These are phyloP conservation scores for Eupithecia dodoneata DNA, from an alignment of 2,888 invertebrate species.

Conservation along the genomic window DNA sequence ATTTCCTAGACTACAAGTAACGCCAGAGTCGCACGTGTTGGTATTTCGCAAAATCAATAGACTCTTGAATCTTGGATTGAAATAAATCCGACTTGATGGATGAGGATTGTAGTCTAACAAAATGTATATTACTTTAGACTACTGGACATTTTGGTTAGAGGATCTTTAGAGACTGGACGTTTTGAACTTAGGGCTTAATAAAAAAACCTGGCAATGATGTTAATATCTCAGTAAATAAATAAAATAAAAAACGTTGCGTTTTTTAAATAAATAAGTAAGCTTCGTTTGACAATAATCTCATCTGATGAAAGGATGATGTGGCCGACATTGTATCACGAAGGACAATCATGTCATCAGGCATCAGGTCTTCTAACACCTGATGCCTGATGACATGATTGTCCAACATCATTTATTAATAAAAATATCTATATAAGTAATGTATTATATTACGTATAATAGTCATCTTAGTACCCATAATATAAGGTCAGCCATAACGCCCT, in stretches of 20 bases:
- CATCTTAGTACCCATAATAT: too few species aligned
- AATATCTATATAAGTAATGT: too few species aligned
- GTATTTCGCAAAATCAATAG: slow-evolving; percentile 41
- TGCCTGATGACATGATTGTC: too few species aligned
- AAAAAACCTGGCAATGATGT: too few species aligned
- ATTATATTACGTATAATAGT: too few species aligned
- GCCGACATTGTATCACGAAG: neutral
- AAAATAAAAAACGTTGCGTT: too few species aligned
- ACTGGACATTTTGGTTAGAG: neutral
- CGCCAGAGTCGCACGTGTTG: slow-evolving; percentile 18
- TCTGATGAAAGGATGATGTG: neutral
- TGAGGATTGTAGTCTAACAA: slow-evolving; percentile 17
- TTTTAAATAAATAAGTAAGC: too few species aligned
- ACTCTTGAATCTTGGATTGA: slow-evolving; percentile 24
- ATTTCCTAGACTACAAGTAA: slow-evolving; percentile 11
- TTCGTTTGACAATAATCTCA: neutral
- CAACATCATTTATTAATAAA: too few species aligned
- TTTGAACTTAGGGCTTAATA: neutral
- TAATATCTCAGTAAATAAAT: too few species aligned
- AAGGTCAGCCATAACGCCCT: too few species aligned
- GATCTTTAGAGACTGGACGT: neutral
- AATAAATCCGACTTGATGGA: slow-evolving; percentile 21
- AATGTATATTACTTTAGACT: neutral
- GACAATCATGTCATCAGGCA: too few species aligned
- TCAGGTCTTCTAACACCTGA: too few species aligned